phyloP scores from a whole-genome alignment of 1,140 invertebrate species.

The Cyrtorhinus lividipennis region DNA sequence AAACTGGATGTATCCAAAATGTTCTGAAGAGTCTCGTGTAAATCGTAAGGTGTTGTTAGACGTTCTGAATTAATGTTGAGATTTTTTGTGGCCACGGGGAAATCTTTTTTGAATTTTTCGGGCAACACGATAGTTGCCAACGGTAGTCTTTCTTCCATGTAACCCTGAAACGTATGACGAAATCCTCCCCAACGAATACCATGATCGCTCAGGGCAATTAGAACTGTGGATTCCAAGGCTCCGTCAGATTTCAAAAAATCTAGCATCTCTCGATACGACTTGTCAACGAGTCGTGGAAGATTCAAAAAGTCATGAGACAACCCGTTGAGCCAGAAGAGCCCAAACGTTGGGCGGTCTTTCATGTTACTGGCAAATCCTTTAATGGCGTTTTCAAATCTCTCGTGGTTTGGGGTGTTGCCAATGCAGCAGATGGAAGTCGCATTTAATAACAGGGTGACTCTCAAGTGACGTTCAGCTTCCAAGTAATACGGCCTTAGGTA shows the following conservation, averaged over 20 bases:
- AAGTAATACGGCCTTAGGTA: constrained; percentile 38
- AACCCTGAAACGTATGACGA: constrained; percentile 43
- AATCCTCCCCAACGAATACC: constrained; percentile 52
- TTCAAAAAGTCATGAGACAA: constrained; percentile 38
- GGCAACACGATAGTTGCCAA: constrained; percentile 46
- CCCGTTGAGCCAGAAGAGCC: constrained; percentile 36
- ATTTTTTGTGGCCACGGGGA: constrained; percentile 34
- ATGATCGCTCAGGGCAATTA: constrained; percentile 56
- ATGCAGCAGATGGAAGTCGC: constrained; percentile 37
- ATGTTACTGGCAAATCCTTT: constrained; percentile 24
- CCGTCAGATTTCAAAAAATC: constrained; percentile 24
- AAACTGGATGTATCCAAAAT: too few species aligned
- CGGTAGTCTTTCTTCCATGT: constrained; percentile 52
- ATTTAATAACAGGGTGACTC: constrained; percentile 33
- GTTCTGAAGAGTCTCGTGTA: constrained; percentile 48
- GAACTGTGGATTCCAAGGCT: constrained; percentile 35
- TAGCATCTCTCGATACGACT: constrained; percentile 29
- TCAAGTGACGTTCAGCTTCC: constrained; percentile 27
- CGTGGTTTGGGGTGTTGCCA: constrained; percentile 31
- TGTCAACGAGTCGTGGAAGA: constrained; percentile 32
- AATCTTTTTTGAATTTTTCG: constrained; percentile 38
- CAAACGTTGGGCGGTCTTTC: constrained; percentile 30
- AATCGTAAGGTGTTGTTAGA: constrained; percentile 44
- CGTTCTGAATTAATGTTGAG: constrained; percentile 37
- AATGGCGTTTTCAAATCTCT: constrained; percentile 25